A percentile compares a stretch with the other conserved stretches of the same genome.
Evolutionary conservation across 2,113 vertebrate species (phyloP).

Genomic region (Myxocyprinus asiaticus): DNA sequence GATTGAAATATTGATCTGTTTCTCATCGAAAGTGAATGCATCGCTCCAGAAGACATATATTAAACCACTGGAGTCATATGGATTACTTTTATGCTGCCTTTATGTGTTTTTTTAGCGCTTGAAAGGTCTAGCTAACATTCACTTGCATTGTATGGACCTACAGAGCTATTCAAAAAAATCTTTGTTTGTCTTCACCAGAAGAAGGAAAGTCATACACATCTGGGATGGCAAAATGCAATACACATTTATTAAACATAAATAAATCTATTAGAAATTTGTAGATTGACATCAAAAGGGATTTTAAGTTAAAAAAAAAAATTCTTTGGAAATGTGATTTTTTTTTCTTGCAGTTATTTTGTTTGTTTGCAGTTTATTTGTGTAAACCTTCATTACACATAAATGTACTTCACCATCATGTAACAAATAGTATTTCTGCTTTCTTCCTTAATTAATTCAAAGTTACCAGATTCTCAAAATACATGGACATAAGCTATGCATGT

Average conservation of each 20-base stretch:
- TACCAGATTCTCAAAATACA: background rate
- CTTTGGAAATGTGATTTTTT: background rate
- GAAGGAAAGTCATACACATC: too few relatives aligned
- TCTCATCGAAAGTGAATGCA: too few relatives aligned
- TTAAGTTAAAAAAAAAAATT: too few relatives aligned
- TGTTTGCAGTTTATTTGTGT: background rate
- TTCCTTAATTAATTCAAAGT: background rate
- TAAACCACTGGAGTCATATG: too few relatives aligned
- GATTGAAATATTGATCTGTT: too few relatives aligned
- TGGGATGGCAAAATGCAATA: background rate
- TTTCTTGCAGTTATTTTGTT: background rate
- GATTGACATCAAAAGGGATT: background rate
- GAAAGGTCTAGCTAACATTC: too few relatives aligned
- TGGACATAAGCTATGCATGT: background rate
- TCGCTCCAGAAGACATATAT: too few relatives aligned
- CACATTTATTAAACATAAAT: background rate
- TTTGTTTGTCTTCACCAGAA: too few relatives aligned
- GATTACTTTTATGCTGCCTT: too few relatives aligned
- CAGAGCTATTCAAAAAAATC: too few relatives aligned
- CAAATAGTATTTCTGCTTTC: background rate
- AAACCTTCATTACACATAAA: background rate
- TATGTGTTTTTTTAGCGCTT: too few relatives aligned
- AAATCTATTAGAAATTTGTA: background rate
- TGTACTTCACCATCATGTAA: background rate
- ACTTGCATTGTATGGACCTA: too few relatives aligned